Percentiles rank a stretch among this genome's conserved stretches.
Evolutionary conservation across 2,113 vertebrate species (phyloP).

Genomic region (Gallinago jamesoni): DNA sequence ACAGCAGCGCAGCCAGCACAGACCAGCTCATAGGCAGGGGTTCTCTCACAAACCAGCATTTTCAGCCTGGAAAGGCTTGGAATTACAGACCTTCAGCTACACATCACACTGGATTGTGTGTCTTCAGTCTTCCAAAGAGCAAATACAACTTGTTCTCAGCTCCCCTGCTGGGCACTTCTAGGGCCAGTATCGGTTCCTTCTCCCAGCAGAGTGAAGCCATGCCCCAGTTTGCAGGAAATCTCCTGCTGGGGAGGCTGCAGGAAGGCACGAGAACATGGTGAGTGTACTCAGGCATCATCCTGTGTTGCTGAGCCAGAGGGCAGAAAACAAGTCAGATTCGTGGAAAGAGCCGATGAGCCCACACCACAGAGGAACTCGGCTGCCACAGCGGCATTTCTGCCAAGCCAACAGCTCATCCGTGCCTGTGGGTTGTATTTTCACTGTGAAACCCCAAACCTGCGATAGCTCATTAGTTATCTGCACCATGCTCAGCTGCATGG

Average conservation of each 20-base stretch:
- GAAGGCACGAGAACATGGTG: neutral
- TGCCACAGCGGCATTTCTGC: neutral
- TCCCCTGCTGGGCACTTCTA: neutral
- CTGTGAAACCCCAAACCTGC: neutral
- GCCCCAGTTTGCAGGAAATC: neutral
- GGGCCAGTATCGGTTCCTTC: neutral
- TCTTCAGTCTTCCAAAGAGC: neutral
- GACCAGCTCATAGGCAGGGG: rapidly evolving
- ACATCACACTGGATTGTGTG: rapidly evolving
- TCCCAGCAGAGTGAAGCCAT: neutral
- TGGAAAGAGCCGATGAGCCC: neutral
- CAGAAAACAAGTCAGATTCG: neutral
- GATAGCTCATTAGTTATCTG: neutral
- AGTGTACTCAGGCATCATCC: rapidly evolving
- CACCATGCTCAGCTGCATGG: neutral
- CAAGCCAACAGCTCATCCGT: neutral
- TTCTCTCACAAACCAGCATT: neutral
- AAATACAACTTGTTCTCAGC: neutral
- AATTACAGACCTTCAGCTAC: neutral
- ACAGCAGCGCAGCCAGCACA: neutral
- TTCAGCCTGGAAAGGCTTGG: neutral
- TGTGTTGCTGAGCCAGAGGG: neutral
- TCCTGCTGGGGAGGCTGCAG: neutral
- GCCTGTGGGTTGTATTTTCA: neutral
- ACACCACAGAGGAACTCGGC: neutral